phyloP scores from a whole-genome alignment of 1,140 invertebrate species.

The Musca domestica region DNA sequence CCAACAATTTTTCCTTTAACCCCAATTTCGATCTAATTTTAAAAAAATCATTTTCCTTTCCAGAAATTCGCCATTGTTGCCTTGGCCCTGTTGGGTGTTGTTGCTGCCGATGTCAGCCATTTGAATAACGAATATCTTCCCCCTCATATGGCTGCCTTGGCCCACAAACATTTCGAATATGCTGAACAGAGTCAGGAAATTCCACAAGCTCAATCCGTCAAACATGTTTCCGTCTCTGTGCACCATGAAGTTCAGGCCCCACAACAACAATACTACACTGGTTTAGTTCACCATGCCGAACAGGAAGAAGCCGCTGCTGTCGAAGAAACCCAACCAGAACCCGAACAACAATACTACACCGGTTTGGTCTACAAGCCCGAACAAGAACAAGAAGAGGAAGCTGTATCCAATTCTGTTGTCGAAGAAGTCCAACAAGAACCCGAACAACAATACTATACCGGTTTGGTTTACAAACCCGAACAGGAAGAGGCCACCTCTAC shows the following conservation, averaged over 20 bases:
- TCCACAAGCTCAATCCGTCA: background rate
- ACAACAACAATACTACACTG: too few species aligned
- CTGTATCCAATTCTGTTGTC: background rate
- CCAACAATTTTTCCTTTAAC: background rate
- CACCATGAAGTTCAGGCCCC: too few species aligned
- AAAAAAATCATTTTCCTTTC: background rate
- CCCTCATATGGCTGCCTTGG: slow-evolving; percentile 25
- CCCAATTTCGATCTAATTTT: background rate
- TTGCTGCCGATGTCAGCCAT: slow-evolving; percentile 36
- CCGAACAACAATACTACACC: background rate
- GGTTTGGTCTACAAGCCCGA: background rate
- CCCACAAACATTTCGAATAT: background rate
- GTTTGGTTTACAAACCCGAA: background rate
- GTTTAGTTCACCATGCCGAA: too few species aligned
- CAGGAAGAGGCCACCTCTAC: background rate
- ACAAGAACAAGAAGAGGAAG: background rate
- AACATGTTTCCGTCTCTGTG: too few species aligned
- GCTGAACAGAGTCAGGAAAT: background rate
- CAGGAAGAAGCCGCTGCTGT: background rate
- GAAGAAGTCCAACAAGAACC: background rate
- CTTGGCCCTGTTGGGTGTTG: slow-evolving; percentile 18
- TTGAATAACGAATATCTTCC: slow-evolving; percentile 45
- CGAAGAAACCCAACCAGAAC: background rate
- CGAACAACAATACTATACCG: slow-evolving; percentile 3
- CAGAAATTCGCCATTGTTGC: slow-evolving; percentile 21